Base-by-base conservation (phyloP, 2,888 invertebrate genomes). In the Nomada fabriciana region DNA sequence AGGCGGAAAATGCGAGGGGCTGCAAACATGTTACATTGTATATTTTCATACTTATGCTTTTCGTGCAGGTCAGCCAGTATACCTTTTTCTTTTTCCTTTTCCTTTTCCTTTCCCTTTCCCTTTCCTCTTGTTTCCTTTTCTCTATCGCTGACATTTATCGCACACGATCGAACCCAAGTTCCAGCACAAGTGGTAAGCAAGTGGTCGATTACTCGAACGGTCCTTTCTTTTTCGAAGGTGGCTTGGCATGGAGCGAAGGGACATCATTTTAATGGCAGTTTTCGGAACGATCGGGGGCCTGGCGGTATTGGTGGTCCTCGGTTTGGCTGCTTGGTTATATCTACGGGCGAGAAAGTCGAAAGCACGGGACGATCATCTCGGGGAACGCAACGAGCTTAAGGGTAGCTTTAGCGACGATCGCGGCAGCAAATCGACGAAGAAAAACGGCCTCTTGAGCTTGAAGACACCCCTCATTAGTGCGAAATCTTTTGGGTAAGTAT, bases 391-490 rank as follows among this genome's bases (percentile, higher is more conserved):
- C 59, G 95, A 96, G 71, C 95, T 95, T 81, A 95, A 95, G 76
- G 95, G 95, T 74, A 95, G 95, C 59, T 94, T 94, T 55, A 83
- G 85, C 68, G 85, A 88, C 71, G 80, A 86, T 63, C 89, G 83
- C 60, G 86, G 88, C 43, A 89, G 90, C 53, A 86, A 87, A 13
- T 76, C 89, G 9, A 83, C 84, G 79, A 96, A 96, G 90, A 96
- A 95, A 87, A 96, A 97, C 88, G 96, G 96, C 55, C 96, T 96
- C 89, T 94, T 97, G 73, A 96, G 95, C 89, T 93, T 97, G 89
- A 96, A 96, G 94, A 96, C 97, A 20, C 97, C 97, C 0, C 94
- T 97, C 70, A 97, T 97, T 89, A 96, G 96, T 88, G 97, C 97
- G 15, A 97, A 97, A 91, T 96, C 96, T 36, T 94, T 97, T 75